phyloP scores from a whole-genome alignment of 2,113 vertebrate species.

The Tenrec ecaudatus region DNA sequence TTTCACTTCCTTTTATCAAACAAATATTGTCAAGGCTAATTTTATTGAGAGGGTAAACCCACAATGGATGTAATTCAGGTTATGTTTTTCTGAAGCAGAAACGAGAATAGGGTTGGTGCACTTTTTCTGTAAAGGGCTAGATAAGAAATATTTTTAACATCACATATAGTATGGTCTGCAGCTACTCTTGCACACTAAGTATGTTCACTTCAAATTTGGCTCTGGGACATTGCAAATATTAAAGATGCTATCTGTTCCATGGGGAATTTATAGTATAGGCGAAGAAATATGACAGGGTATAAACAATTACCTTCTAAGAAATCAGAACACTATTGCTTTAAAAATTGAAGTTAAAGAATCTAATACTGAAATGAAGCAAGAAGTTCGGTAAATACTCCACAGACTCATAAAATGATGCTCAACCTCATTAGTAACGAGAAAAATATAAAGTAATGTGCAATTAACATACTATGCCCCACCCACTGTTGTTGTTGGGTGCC shows the following conservation, averaged over 20 bases:
- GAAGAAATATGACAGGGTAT: constrained; percentile 1
- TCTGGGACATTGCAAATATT: constrained; percentile 9
- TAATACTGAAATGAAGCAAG: constrained; percentile 1
- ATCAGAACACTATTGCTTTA: background rate
- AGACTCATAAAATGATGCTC: background rate
- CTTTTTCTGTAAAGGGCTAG: background rate
- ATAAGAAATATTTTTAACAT: constrained; percentile 4
- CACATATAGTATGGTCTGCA: background rate
- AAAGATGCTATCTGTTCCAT: background rate
- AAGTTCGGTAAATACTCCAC: background rate
- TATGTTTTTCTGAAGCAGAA: background rate
- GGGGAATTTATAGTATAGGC: background rate
- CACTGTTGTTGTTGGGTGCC: too few relatives aligned
- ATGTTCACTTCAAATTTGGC: background rate
- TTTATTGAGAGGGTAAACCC: constrained; percentile 13
- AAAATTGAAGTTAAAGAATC: background rate
- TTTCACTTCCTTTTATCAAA: constrained; percentile 61
- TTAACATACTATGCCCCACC: background rate
- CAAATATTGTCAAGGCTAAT: constrained; percentile 28
- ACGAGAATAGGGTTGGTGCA: background rate
- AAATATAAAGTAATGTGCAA: background rate
- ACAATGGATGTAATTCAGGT: background rate
- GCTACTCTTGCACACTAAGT: background rate
- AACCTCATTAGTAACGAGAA: background rate
- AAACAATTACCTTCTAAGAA: background rate